Base-by-base conservation (phyloP, 2,797 vertebrate genomes). In the Malurus leucopterus region DNA sequence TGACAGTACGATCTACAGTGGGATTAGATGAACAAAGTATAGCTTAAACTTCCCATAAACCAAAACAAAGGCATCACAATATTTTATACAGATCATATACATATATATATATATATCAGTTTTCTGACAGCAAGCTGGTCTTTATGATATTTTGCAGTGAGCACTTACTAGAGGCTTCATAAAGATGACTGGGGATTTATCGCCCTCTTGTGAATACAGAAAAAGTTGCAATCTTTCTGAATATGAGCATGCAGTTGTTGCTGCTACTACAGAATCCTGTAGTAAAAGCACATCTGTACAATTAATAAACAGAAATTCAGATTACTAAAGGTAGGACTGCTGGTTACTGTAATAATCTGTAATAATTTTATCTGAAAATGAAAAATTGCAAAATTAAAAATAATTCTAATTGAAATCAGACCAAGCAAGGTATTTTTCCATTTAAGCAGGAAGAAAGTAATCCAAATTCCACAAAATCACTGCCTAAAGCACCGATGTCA, bases 151-250 rank as follows among this genome's bases (percentile, higher is more conserved):
- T 90, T 63, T 69, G 23, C 51, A 59, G 67, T 2, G 50, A 71
- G 3, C 23, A 9, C 57, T 55, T 36, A 30, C 13, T 5, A n/a
- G 22, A 21, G 9, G 23, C 51, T 69, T 41, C 26, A 62, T 15
- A 50, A 58, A 68, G 59, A 92, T 90, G 76, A 81, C 41, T 69
- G 53, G 67, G 74, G 46, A 80, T 89, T 90, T 93, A 90, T 79
- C 86, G 94, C 95, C 95, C 95, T 91, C 95, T 95, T 81, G 95
- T 88, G 95, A 84, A 64, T 1, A 83, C 2, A 6, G 41, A 54
- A 49, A 85, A 86, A 73, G 64, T 34, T 89, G 86, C 95, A 92
- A 14, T 21, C 32, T n/a, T 44, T 77, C 41, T 51, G 54, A 79
- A 83, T 67, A 50, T 5, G 5, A 53, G 57, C 0, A 0, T 5